A percentile compares a stretch with the other conserved stretches of the same genome.
Evolutionary conservation across 2,888 invertebrate species (phyloP).

Genomic region (Epicampocera succincta): DNA sequence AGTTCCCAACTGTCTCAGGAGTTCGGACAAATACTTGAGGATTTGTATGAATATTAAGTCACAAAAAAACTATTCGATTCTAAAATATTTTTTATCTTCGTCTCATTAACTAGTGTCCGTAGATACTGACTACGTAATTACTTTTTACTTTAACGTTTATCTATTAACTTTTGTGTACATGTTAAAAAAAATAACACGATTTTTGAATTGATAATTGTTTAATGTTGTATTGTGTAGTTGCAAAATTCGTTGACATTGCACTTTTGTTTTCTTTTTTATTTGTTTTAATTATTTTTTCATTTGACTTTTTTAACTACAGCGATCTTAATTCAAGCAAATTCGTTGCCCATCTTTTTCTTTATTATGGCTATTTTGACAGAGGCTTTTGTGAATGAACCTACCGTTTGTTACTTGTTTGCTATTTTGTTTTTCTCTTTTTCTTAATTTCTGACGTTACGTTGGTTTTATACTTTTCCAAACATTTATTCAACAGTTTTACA

Average conservation of each 20-base stretch:
- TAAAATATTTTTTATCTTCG: constrained; percentile 26
- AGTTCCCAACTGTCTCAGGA: not conserved
- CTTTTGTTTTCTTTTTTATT: constrained; percentile 36
- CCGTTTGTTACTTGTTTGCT: constrained; percentile 1
- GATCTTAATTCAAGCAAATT: constrained; percentile 10
- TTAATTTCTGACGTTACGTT: constrained; percentile 36
- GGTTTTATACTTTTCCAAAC: not conserved
- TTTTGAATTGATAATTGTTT: not conserved
- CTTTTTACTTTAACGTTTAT: constrained; percentile 19
- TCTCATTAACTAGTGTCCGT: constrained; percentile 25
- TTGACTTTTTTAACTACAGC: constrained; percentile 26
- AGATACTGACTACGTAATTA: constrained; percentile 58
- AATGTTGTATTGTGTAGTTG: not conserved
- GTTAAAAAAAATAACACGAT: constrained; percentile 23
- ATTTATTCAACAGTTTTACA: not conserved
- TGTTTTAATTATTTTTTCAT: constrained; percentile 47
- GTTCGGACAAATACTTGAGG: not conserved
- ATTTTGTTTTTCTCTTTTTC: constrained; percentile 36
- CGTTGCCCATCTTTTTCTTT: constrained; percentile 29
- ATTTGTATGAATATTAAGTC: not conserved
- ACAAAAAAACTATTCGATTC: constrained; percentile 13
- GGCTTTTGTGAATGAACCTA: constrained; percentile 42
- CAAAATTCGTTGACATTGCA: constrained; percentile 15
- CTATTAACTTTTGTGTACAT: constrained; percentile 4
- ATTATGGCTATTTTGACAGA: constrained; percentile 49